phyloP scores from a whole-genome alignment of 2,888 invertebrate genomes.

The Clivina fossor region DNA sequence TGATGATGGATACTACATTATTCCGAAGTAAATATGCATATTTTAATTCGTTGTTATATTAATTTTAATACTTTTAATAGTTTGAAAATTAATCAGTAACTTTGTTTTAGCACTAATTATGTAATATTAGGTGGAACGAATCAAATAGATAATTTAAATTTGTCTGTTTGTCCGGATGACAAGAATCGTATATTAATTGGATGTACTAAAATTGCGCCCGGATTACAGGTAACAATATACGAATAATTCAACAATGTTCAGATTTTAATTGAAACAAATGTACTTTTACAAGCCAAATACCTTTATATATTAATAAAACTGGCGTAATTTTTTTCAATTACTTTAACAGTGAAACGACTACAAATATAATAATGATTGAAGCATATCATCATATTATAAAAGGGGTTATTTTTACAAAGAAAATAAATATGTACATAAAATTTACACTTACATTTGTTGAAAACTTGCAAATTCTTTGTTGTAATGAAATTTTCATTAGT shows the following conservation, averaged over 20 bases:
- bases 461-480: too few relatives aligned
- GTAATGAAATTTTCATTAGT: too few relatives aligned
- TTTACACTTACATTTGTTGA: too few relatives aligned
- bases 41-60: neutral
- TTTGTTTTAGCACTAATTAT: slow-evolving; percentile 58
- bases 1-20: slow-evolving; percentile 67
- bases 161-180: slow-evolving; percentile 57
- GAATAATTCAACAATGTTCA: too few relatives aligned
- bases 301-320: too few relatives aligned
- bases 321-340: too few relatives aligned
- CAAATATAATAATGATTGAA: too few relatives aligned
- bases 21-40: slow-evolving; percentile 68
- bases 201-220: slow-evolving; percentile 63
- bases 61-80: neutral
- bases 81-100: neutral
- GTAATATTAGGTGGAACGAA: slow-evolving; percentile 78
- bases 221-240: slow-evolving; percentile 60
- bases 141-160: slow-evolving; percentile 65
- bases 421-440: too few relatives aligned
- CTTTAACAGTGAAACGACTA: too few relatives aligned
- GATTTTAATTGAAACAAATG: too few relatives aligned
- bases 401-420: too few relatives aligned
- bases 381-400: too few relatives aligned
- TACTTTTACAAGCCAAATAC: slow-evolving; percentile 11
- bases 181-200: slow-evolving; percentile 64